Conservation (phyloP, 2,113 vertebrate species). For the Myodes glareolus region DNA sequence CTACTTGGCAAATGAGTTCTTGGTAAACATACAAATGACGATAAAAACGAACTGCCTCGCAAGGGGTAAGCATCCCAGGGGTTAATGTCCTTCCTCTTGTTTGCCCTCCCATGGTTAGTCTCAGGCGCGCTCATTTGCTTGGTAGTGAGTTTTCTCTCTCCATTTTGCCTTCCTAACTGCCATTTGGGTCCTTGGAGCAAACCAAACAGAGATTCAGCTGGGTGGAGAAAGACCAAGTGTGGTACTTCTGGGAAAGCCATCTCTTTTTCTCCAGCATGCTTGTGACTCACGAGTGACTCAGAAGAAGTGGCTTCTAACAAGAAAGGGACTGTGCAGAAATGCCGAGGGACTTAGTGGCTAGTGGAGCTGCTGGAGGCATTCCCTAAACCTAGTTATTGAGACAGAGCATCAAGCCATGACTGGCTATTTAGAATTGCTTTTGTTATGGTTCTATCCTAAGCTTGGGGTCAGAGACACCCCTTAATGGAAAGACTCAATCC, state of each 20-base stretch:
- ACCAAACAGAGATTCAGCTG: neutral
- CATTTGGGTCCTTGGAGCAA: conserved; percentile 41
- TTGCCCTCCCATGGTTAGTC: neutral
- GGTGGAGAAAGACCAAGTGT: neutral
- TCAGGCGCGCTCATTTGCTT: neutral
- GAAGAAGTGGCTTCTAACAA: conserved; percentile 65
- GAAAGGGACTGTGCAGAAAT: conserved; percentile 52
- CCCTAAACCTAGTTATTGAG: neutral
- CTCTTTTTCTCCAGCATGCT: neutral
- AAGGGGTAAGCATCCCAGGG: neutral
- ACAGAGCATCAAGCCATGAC: neutral
- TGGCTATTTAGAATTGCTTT: neutral
- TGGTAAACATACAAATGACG: neutral
- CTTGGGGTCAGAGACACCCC: neutral
- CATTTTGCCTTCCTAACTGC: neutral
- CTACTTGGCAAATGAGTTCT: neutral
- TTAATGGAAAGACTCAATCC: neutral
- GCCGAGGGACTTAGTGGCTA: neutral
- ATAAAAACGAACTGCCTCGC: neutral
- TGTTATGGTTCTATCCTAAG: conserved; percentile 34
- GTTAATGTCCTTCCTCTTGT: neutral
- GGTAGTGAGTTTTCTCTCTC: neutral
- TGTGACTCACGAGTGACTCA: conserved; percentile 76
- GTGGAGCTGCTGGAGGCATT: neutral
- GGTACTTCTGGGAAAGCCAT: neutral